These are phyloP conservation scores for Ochotona curzoniae DNA, from an alignment of 2,113 vertebrate genomes.

Conservation along the genomic window DNA sequence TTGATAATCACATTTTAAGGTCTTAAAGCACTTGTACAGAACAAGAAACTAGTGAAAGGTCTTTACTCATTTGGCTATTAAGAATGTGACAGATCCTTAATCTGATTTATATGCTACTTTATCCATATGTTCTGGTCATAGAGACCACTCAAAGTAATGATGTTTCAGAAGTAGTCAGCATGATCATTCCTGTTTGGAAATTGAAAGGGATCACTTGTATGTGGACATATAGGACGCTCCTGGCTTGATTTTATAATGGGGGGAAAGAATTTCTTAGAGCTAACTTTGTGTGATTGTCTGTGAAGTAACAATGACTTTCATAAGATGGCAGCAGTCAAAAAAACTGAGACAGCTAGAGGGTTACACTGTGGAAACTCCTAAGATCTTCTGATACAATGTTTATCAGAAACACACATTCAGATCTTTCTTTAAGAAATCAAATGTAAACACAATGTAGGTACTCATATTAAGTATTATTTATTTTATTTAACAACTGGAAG, in stretches of 20 bases:
- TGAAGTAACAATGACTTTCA: background rate
- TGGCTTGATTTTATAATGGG: conserved; percentile 31
- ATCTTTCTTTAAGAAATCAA: conserved; percentile 48
- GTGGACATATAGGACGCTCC: background rate
- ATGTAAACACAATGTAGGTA: conserved; percentile 6
- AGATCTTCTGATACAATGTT: conserved; percentile 15
- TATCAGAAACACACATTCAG: background rate
- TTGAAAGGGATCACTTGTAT: background rate
- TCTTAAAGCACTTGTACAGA: background rate
- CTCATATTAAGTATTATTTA: conserved; percentile 21
- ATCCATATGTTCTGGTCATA: background rate
- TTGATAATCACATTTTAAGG: background rate
- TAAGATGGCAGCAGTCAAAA: background rate
- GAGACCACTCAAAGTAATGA: conserved; percentile 29
- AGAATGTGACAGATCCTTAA: conserved; percentile 48
- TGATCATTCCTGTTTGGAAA: conserved; percentile 7
- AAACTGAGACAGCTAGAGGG: background rate
- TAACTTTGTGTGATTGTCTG: background rate
- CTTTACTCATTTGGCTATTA: conserved; percentile 12
- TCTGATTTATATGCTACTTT: conserved; percentile 1
- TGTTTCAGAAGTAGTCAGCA: background rate
- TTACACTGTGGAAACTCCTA: conserved; percentile 4
- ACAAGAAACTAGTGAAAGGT: conserved; percentile 1
- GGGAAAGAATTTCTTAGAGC: conserved; percentile 18
- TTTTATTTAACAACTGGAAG: conserved; percentile 60